phyloP scores from a whole-genome alignment of 2,113 vertebrate species.

The Rhadina sibilatrix region DNA sequence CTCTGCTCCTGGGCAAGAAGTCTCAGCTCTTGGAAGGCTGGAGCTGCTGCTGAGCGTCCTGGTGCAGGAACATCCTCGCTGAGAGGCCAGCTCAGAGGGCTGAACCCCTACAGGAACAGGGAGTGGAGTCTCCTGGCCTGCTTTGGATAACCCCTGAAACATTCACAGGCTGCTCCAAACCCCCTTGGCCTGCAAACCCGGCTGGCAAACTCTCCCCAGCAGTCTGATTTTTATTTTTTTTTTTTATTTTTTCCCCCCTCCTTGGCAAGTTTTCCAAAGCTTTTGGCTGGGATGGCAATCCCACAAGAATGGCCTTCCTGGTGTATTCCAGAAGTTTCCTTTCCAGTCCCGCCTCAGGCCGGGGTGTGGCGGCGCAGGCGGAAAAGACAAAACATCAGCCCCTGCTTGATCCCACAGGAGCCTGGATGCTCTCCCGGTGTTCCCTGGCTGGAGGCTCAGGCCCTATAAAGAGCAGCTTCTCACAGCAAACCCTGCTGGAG shows the following conservation, averaged over 20 bases:
- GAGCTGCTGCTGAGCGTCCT: neutral
- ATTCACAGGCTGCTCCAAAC: constrained; percentile 30
- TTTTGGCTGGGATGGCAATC: constrained; percentile 35
- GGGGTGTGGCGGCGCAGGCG: neutral
- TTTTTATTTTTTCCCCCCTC: no score
- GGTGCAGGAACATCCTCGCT: neutral
- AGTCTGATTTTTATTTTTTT: neutral
- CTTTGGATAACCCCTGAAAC: constrained; percentile 49
- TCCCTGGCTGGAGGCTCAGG: neutral
- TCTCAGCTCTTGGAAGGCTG: neutral
- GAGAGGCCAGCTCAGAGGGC: neutral
- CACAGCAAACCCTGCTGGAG: neutral
- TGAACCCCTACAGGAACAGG: neutral
- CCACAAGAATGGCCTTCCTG: constrained; percentile 59
- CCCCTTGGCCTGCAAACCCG: constrained; percentile 9
- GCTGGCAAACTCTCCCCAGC: neutral
- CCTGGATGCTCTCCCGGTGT: neutral
- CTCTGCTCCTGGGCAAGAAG: neutral
- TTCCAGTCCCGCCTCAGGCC: constrained; percentile 46
- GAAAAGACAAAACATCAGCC: constrained; percentile 18
- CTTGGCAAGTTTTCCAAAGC: constrained; percentile 1
- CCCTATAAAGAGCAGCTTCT: neutral
- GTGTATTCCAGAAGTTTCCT: neutral
- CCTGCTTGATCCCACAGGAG: neutral
- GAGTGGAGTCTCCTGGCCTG: neutral